Conservation (phyloP, 2,113 vertebrate genomes). For the Hemiprocne comata region DNA sequence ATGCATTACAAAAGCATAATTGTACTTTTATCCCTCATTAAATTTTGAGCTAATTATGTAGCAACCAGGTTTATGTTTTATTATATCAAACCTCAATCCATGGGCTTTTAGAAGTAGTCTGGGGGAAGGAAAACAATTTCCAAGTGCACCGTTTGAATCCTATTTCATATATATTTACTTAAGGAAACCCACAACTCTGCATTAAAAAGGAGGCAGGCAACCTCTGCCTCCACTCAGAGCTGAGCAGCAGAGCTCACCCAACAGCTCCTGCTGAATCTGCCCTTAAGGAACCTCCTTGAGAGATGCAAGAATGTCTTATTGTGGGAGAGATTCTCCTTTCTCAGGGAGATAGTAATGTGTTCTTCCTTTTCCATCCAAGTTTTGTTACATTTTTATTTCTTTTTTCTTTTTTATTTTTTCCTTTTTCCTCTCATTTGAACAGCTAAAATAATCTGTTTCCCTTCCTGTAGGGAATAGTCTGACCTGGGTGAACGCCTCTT, state of each 20-base stretch:
- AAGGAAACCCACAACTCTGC: background rate
- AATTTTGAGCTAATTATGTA: slow-evolving; percentile 73
- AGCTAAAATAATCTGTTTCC: background rate
- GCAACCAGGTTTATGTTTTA: slow-evolving; percentile 58
- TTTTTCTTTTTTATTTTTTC: background rate
- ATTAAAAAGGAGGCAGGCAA: background rate
- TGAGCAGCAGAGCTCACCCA: background rate
- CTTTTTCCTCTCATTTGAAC: background rate
- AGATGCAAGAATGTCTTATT: background rate
- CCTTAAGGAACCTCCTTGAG: background rate
- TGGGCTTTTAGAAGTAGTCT: background rate
- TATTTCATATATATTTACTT: background rate
- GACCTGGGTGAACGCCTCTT: background rate
- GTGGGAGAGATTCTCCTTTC: background rate
- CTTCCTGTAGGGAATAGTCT: background rate
- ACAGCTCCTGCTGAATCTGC: background rate
- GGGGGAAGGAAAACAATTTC: background rate
- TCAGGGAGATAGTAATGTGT: background rate
- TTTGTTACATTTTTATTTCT: background rate
- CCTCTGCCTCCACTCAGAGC: background rate
- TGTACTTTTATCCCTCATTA: slow-evolving; percentile 77
- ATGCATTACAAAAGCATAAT: slow-evolving; percentile 63
- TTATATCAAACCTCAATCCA: background rate
- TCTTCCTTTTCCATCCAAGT: background rate
- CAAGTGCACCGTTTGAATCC: background rate